phyloP scores from a whole-genome alignment of 2,797 vertebrate genomes.

The Enteromius anoplus region DNA sequence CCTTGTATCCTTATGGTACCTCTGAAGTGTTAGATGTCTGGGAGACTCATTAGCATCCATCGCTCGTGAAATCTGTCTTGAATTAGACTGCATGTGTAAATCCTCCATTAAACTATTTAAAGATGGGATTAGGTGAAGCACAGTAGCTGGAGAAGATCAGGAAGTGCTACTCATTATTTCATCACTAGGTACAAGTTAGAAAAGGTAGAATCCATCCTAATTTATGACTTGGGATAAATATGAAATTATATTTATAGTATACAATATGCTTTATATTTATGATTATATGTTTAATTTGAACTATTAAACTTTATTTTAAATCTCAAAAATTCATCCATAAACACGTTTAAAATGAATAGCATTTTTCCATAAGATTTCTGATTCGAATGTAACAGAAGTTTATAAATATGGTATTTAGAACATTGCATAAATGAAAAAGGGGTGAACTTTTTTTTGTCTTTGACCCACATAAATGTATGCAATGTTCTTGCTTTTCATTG shows the following conservation, averaged over 20 bases:
- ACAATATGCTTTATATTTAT: too few species aligned
- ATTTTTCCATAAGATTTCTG: neutral
- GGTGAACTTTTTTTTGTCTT: too few species aligned
- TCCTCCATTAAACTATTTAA: conserved; percentile 79
- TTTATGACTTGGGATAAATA: neutral
- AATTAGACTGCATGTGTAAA: conserved; percentile 78
- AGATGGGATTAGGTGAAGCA: conserved; percentile 69
- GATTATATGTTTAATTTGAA: too few species aligned
- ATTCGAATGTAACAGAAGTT: neutral
- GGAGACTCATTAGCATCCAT: conserved; percentile 45
- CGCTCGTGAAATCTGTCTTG: conserved; percentile 66
- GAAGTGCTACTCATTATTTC: conserved; percentile 61
- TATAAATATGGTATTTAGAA: neutral
- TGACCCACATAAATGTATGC: too few species aligned
- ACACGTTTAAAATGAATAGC: too few species aligned
- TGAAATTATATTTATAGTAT: too few species aligned
- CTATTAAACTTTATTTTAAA: too few species aligned
- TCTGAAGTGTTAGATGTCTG: neutral
- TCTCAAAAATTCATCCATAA: neutral
- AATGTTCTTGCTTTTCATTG: too few species aligned
- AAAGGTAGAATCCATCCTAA: neutral
- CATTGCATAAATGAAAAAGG: too few species aligned
- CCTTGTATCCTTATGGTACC: neutral
- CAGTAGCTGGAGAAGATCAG: conserved; percentile 52
- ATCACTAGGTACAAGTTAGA: conserved; percentile 9